phyloP scores from a whole-genome alignment of 2,113 vertebrate genomes.

The Thamnaconus septentrionalis region DNA sequence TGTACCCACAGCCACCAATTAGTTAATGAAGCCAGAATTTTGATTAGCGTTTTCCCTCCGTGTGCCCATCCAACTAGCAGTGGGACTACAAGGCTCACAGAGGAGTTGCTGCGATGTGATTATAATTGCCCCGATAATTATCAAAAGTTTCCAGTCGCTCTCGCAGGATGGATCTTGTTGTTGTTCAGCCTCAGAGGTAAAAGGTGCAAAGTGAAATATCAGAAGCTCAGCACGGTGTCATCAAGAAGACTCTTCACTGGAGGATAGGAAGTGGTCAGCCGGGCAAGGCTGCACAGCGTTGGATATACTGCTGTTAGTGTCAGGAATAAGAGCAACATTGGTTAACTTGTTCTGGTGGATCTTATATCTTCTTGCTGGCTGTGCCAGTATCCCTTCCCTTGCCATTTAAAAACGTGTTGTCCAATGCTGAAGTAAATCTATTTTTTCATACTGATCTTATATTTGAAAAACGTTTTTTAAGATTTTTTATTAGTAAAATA shows the following conservation, averaged over 20 bases:
- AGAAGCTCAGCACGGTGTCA: conserved; percentile 37
- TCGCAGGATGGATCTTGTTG: conserved; percentile 49
- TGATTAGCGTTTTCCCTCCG: conserved; percentile 62
- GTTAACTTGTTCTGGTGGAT: conserved; percentile 1
- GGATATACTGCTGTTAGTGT: conserved; percentile 3
- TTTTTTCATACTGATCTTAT: background rate
- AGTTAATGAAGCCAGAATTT: conserved; percentile 50
- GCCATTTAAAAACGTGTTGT: no score
- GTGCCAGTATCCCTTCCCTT: background rate
- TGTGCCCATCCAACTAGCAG: conserved; percentile 43
- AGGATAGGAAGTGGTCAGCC: background rate
- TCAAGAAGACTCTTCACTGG: conserved; percentile 1
- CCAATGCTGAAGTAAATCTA: no score
- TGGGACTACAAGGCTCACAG: conserved; percentile 46
- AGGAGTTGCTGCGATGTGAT: conserved; percentile 57
- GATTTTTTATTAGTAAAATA: no score
- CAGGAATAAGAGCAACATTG: conserved; percentile 5
- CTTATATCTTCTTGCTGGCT: background rate
- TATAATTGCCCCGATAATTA: conserved; percentile 74
- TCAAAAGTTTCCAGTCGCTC: conserved; percentile 54
- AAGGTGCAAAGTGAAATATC: conserved; percentile 58
- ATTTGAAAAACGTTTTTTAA: background rate
- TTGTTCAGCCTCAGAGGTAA: conserved; percentile 59
- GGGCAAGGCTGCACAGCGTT: background rate
- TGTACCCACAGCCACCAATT: conserved; percentile 43